phyloP scores from a whole-genome alignment of 2,113 vertebrate species.

The Suricata suricatta region DNA sequence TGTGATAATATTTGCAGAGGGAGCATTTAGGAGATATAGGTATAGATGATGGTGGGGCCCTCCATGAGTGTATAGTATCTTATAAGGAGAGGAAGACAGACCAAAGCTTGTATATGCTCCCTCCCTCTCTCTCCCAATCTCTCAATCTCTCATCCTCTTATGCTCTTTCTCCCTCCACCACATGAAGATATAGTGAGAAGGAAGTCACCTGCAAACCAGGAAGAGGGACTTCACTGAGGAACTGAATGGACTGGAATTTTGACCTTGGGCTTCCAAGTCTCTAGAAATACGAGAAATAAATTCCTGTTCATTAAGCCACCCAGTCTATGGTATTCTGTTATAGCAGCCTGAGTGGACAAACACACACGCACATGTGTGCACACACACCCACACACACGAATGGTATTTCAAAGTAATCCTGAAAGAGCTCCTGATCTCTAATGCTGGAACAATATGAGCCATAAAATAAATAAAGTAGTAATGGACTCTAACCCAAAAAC shows the following conservation, averaged over 20 bases:
- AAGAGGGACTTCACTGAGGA: not conserved
- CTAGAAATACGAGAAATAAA: not conserved
- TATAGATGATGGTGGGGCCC: not conserved
- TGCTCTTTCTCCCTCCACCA: not conserved
- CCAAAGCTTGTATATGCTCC: not conserved
- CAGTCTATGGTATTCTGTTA: not conserved
- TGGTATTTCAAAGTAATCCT: not conserved
- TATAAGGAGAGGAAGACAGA: not conserved
- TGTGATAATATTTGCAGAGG: not conserved
- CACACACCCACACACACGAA: not conserved
- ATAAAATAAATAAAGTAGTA: too few species aligned
- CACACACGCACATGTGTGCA: not conserved
- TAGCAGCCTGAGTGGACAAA: not conserved
- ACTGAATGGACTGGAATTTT: not conserved
- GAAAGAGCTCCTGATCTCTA: not conserved
- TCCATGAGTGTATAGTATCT: not conserved
- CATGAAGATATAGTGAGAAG: not conserved
- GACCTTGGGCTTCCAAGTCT: not conserved
- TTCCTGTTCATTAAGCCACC: not conserved
- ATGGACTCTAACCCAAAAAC: too few species aligned
- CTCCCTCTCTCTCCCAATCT: not conserved
- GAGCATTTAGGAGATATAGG: not conserved
- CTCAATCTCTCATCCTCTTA: not conserved
- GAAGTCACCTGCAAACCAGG: not conserved
- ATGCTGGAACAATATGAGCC: too few species aligned